These are phyloP conservation scores for Creontiades dilutus DNA, from an alignment of 2,888 invertebrate genomes.

Conservation along the genomic window DNA sequence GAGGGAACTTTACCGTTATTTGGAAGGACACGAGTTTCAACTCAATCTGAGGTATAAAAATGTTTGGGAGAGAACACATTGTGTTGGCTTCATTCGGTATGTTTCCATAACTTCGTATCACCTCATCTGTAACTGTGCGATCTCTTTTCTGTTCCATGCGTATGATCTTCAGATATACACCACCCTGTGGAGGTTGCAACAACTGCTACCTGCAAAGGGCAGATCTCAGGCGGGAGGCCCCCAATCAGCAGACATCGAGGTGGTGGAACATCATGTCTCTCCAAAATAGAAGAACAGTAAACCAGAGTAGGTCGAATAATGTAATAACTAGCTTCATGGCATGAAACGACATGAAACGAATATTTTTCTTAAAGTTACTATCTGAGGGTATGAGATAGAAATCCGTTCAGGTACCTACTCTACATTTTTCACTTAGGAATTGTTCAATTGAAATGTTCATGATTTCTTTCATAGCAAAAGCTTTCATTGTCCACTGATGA, in stretches of 20 bases:
- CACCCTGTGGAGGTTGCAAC: conserved; percentile 90
- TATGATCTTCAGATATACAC: conserved; percentile 81
- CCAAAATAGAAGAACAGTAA: conserved; percentile 67
- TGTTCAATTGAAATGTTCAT: not conserved
- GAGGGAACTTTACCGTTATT: too few species aligned
- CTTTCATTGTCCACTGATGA: not conserved
- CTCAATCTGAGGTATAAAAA: too few species aligned
- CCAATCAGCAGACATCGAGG: conserved; percentile 52
- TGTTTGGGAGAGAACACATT: too few species aligned
- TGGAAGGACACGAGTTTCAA: not conserved
- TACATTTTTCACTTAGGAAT: not conserved
- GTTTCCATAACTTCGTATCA: too few species aligned
- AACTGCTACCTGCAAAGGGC: conserved; percentile 82
- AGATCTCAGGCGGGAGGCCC: conserved; percentile 59
- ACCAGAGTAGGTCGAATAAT: conserved; percentile 41
- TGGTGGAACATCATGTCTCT: conserved; percentile 74
- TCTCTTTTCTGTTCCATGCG: too few species aligned
- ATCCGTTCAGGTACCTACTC: too few species aligned
- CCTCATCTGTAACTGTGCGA: too few species aligned
- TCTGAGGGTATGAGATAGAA: too few species aligned
- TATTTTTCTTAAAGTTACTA: too few species aligned
- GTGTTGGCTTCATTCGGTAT: too few species aligned
- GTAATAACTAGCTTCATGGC: too few species aligned
- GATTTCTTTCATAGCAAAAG: not conserved
- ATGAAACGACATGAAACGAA: too few species aligned